Evolutionary conservation across 1,140 invertebrate genomes (phyloP), one percentile per base, ranked within the genome.

Genomic region (Phymorhynchus buccinoides): DNA sequence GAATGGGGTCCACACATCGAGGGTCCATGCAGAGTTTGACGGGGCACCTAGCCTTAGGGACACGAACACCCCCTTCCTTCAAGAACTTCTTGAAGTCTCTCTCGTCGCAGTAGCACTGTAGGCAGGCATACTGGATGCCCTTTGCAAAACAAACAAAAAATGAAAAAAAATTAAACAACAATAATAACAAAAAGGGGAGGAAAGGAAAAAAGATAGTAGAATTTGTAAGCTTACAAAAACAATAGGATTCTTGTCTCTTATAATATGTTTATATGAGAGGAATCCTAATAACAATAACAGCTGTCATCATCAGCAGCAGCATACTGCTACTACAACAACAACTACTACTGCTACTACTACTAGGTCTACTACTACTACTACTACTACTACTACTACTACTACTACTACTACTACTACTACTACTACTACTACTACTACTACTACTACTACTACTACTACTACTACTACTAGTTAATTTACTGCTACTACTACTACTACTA

Each of bases 401-500:
- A 66, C 16, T 66, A 66, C 16, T 66, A 66, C 16, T 66, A 66
- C 16, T 66, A 66, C 16, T 66, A 66, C 16, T 66, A 66, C 16
- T 66, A 66, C 16, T 66, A 66, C 30, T 66, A 66, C 30, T 30
- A 66, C 30, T 30, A 66, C 30, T 30, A n/a, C 30, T 66, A 66
- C 30, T 66, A 66, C 30, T 66, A 66, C 30, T 18, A 66, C 16
- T 30, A 66, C 30, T 66, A 66, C 30, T 30, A 18, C 30, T 66
- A 66, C 30, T 30, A 66, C 30, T 66, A 18, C 56, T 66, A 66
- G 16, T 66, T 18, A 16, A 18, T 18, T 30, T 66, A 66, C 56
- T 66, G 30, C 56, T 66, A 66, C 56, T 66, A 66, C 56, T 66
- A 66, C 56, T 66, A 66, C 56, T 66, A 66, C 30, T 66, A 66